Evolutionary conservation across 2,113 vertebrate species (phyloP).

Genomic region (Hippocampus mohnikei): DNA sequence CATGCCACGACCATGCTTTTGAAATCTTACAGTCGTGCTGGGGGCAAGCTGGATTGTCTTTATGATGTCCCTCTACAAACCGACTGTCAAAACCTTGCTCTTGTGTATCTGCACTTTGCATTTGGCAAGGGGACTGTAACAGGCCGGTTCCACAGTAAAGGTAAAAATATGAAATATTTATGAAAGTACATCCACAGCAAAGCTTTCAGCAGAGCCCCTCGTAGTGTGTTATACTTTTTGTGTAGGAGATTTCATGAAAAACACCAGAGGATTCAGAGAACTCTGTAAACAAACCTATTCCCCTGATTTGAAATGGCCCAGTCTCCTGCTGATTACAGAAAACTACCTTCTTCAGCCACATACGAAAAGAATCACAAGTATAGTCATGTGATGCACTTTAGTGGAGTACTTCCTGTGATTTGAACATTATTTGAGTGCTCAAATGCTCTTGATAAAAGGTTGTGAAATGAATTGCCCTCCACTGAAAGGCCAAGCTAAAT

Average conservation of each 20-base stretch:
- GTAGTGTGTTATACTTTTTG: not conserved
- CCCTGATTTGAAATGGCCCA: conserved; percentile 26
- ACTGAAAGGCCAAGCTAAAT: conserved; percentile 40
- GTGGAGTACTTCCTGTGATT: conserved; percentile 20
- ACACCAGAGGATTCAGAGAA: conserved; percentile 10
- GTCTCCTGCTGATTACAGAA: conserved; percentile 13
- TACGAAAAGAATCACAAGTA: not conserved
- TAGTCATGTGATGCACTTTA: not conserved
- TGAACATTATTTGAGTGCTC: conserved; percentile 23
- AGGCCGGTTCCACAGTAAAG: conserved; percentile 35
- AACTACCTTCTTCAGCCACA: not conserved
- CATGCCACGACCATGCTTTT: conserved; percentile 19
- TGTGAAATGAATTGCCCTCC: conserved; percentile 26
- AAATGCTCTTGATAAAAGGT: conserved; percentile 39
- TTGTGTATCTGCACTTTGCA: conserved; percentile 43
- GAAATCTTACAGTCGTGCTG: conserved; percentile 39
- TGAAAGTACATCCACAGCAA: conserved; percentile 37
- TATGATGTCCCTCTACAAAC: conserved; percentile 45
- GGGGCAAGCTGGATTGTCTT: conserved; percentile 30
- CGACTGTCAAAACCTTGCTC: conserved; percentile 31
- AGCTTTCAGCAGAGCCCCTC: conserved; percentile 39
- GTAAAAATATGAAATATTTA: conserved; percentile 61
- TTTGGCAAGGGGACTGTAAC: conserved; percentile 38
- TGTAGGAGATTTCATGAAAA: conserved; percentile 24
- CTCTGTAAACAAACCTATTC: conserved; percentile 11